phyloP scores from a whole-genome alignment of 2,113 vertebrate species.

The Brachirus orientalis region DNA sequence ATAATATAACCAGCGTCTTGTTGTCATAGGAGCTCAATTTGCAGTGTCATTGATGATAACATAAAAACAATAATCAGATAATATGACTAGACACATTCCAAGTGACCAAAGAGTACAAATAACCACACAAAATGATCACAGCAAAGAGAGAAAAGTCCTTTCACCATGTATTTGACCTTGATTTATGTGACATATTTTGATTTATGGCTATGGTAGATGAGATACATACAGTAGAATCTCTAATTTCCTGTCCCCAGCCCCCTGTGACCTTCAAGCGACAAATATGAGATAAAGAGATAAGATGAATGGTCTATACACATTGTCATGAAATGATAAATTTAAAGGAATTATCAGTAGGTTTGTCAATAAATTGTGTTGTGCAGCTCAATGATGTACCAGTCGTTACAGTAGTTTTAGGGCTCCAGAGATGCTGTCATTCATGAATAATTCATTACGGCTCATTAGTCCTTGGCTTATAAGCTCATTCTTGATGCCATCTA shows the following conservation, averaged over 20 bases:
- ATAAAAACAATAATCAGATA: too few species aligned
- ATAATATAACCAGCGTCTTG: too few species aligned
- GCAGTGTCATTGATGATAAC: too few species aligned
- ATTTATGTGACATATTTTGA: too few species aligned
- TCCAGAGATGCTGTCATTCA: conserved; percentile 6
- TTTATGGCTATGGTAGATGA: neutral
- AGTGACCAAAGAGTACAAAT: too few species aligned
- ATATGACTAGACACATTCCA: too few species aligned
- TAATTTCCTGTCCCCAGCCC: neutral
- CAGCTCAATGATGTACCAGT: neutral
- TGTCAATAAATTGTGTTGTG: conserved; percentile 18
- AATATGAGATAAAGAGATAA: neutral
- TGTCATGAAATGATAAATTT: neutral
- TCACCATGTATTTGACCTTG: too few species aligned
- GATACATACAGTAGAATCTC: neutral
- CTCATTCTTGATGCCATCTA: conserved; percentile 60
- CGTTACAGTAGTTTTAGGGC: neutral
- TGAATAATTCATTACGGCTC: conserved; percentile 31
- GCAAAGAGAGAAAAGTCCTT: too few species aligned
- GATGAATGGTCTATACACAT: neutral
- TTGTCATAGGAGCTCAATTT: too few species aligned
- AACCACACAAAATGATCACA: too few species aligned
- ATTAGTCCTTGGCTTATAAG: neutral
- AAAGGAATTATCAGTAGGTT: conserved; percentile 22
- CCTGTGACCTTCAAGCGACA: conserved; percentile 5